Evolutionary conservation across 1,140 invertebrate species (phyloP).

Genomic region (Chymomyza costata): DNA sequence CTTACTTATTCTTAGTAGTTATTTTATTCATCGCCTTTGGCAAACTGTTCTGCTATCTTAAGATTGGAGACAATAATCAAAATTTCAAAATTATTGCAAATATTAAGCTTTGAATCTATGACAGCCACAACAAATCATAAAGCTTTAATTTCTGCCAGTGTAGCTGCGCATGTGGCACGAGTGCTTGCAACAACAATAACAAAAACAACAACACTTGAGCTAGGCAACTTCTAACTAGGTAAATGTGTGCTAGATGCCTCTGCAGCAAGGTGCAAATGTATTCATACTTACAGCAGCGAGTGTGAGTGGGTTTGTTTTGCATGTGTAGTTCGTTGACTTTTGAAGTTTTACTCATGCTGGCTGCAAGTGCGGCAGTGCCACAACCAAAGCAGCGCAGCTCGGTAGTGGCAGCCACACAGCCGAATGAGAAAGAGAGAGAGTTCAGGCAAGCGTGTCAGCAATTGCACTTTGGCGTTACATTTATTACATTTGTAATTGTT

Average conservation of each 20-base stretch:
- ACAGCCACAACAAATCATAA: not conserved
- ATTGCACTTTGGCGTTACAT: conserved; percentile 60
- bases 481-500: conserved; percentile 73
- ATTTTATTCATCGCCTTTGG: too few relatives aligned
- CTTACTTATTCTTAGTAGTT: too few relatives aligned
- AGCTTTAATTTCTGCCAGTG: too few relatives aligned
- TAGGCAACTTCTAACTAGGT: conserved; percentile 43
- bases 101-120: too few relatives aligned
- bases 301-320: conserved; percentile 37
- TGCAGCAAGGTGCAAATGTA: conserved; percentile 52
- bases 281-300: conserved; percentile 21
- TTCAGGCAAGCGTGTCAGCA: conserved; percentile 21
- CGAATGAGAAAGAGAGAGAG: not conserved
- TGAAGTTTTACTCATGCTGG: conserved; percentile 44
- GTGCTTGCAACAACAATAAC: conserved; percentile 25
- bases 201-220: conserved; percentile 42
- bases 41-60: too few relatives aligned
- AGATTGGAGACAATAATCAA: too few relatives aligned
- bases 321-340: conserved; percentile 70
- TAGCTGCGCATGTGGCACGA: conserved; percentile 30
- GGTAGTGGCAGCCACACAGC: not conserved
- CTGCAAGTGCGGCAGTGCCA: not conserved
- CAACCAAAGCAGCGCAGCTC: too few relatives aligned
- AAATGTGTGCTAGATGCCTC: conserved; percentile 2
- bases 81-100: too few relatives aligned